phyloP scores from a whole-genome alignment of 2,113 vertebrate genomes.

The Actenoides lindsayi region DNA sequence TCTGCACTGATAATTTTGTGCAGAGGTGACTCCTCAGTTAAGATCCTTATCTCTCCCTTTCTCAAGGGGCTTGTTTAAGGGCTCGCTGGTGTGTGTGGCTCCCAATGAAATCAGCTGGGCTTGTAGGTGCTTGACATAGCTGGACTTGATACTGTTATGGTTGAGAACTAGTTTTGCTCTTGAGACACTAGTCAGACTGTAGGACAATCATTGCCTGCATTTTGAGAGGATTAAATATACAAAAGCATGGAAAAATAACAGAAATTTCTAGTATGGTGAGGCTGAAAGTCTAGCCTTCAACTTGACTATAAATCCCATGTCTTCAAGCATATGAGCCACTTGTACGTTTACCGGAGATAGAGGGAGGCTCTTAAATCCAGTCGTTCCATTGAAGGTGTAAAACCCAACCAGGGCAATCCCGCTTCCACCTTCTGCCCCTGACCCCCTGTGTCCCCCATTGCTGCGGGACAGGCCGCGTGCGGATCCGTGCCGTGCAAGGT shows the following conservation, averaged over 20 bases:
- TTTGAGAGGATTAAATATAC: background rate
- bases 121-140: background rate
- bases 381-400: background rate
- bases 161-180: background rate
- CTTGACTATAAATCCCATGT: rapidly evolving
- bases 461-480: background rate
- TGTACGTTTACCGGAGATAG: background rate
- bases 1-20: background rate
- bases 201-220: background rate
- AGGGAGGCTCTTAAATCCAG: background rate
- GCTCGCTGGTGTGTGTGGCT: background rate
- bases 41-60: background rate
- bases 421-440: background rate
- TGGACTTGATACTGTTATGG: background rate
- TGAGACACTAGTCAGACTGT: background rate
- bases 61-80: background rate
- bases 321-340: background rate
- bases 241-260: background rate
- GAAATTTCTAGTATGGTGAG: background rate
- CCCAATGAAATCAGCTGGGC: background rate
- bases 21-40: background rate
- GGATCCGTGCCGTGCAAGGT: background rate
- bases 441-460: rapidly evolving
- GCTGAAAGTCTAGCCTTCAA: background rate
- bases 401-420: background rate